Evolutionary conservation across 2,888 invertebrate genomes (phyloP).

Genomic region (Nebria salina): DNA sequence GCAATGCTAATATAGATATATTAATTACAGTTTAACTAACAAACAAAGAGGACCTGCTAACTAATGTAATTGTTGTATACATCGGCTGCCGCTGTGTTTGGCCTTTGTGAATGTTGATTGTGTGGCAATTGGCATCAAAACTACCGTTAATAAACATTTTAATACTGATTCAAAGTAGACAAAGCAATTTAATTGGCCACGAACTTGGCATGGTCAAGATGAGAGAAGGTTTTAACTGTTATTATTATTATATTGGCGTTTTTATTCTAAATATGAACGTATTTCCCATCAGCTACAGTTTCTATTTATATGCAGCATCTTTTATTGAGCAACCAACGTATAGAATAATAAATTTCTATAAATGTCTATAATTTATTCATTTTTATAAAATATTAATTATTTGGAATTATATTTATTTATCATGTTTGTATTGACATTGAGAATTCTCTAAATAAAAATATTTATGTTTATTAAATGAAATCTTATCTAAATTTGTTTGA

Average conservation of each 20-base stretch:
- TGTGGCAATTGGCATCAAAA: background rate
- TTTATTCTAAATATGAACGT: background rate
- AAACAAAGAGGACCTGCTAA: slow-evolving; percentile 1
- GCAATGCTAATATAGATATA: background rate
- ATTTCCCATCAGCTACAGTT: background rate
- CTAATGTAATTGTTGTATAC: background rate
- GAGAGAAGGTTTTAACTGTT: background rate
- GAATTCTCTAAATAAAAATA: background rate
- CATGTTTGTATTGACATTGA: background rate
- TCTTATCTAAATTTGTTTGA: background rate
- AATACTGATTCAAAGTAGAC: background rate
- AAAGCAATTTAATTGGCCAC: background rate
- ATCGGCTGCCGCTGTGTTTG: background rate
- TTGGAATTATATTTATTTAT: too few species aligned
- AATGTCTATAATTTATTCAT: too few species aligned
- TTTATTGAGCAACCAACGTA: too few species aligned
- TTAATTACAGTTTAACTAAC: background rate
- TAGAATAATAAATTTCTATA: too few species aligned
- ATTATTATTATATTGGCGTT: background rate
- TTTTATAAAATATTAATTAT: too few species aligned
- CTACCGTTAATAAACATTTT: slow-evolving; percentile 21
- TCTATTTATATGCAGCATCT: too few species aligned
- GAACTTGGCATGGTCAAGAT: background rate
- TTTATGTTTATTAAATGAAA: background rate
- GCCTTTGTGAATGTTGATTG: background rate